These are phyloP conservation scores for Pogonomyrmex californicus DNA, from an alignment of 1,140 invertebrate species.

Conservation along the genomic window DNA sequence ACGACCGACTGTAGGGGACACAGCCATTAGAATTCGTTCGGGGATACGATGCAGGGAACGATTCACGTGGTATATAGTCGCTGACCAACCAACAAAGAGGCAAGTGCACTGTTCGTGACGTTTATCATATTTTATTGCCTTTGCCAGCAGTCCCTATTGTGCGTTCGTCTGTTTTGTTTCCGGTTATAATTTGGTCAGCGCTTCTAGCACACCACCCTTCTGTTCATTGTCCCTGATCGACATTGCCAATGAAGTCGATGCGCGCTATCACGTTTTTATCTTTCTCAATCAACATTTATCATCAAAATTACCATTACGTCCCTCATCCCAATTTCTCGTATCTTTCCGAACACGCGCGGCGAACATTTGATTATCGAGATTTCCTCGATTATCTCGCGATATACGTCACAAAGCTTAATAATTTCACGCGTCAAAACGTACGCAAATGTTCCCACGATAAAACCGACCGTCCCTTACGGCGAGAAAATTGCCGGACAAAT, in stretches of 20 bases:
- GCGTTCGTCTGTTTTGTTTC: slow-evolving; percentile 81
- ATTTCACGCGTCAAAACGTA: slow-evolving; percentile 29
- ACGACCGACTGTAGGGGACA: slow-evolving; percentile 65
- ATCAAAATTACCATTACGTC: neutral
- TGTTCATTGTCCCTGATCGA: slow-evolving; percentile 66
- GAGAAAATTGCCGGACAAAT: slow-evolving; percentile 48
- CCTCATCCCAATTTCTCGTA: neutral
- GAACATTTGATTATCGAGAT: neutral
- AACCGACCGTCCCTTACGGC: slow-evolving; percentile 23
- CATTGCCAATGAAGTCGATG: slow-evolving; percentile 68
- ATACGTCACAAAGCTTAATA: slow-evolving; percentile 27
- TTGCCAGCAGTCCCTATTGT: slow-evolving; percentile 77
- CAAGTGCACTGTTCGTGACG: slow-evolving; percentile 78
- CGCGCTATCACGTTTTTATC: slow-evolving; percentile 68
- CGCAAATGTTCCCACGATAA: slow-evolving; percentile 37
- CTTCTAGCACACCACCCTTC: slow-evolving; percentile 31
- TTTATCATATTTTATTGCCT: slow-evolving; percentile 84
- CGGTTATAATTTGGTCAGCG: slow-evolving; percentile 78
- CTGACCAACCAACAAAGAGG: slow-evolving; percentile 76
- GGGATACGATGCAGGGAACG: slow-evolving; percentile 49
- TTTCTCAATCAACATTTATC: slow-evolving; percentile 30
- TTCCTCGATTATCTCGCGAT: neutral
- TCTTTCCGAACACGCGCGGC: neutral
- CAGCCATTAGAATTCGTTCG: slow-evolving; percentile 59
- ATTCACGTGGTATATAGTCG: slow-evolving; percentile 50